These are phyloP conservation scores for Drosophila kepulauana DNA, from an alignment of 1,140 invertebrate species.

Conservation along the genomic window DNA sequence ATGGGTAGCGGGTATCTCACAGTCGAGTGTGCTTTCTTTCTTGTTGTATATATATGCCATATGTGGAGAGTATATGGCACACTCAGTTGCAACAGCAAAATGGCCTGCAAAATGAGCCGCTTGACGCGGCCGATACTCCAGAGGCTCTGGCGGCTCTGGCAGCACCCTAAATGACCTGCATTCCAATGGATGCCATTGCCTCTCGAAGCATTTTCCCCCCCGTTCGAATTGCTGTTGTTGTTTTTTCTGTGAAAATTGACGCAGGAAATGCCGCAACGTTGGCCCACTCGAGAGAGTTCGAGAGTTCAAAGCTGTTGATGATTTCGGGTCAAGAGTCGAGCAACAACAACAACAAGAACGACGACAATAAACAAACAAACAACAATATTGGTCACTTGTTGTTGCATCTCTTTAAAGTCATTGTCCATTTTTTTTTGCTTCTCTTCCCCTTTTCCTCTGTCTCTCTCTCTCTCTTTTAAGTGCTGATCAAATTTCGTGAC, in stretches of 20 bases:
- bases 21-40: too few relatives aligned
- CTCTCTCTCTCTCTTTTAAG: constrained; percentile 58
- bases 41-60: too few relatives aligned
- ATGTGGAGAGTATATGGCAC: not conserved
- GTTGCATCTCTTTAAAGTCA: constrained; percentile 46
- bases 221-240: constrained; percentile 24
- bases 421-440: not conserved
- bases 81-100: constrained; percentile 9
- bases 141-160: not conserved
- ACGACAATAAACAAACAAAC: constrained; percentile 14
- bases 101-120: constrained; percentile 40
- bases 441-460: not conserved
- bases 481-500: constrained; percentile 78
- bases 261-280: constrained; percentile 69
- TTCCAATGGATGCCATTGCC: constrained; percentile 43
- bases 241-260: constrained; percentile 70
- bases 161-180: constrained; percentile 54
- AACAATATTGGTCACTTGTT: constrained; percentile 57
- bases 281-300: constrained; percentile 21
- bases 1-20: too few relatives aligned
- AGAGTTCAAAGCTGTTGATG: constrained; percentile 72
- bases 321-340: constrained; percentile 71
- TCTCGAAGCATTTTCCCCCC: constrained; percentile 22
- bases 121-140: constrained; percentile 6
- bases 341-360: constrained; percentile 43